phyloP scores from a whole-genome alignment of 2,797 vertebrate genomes.

The Myiotriccus ornatus region DNA sequence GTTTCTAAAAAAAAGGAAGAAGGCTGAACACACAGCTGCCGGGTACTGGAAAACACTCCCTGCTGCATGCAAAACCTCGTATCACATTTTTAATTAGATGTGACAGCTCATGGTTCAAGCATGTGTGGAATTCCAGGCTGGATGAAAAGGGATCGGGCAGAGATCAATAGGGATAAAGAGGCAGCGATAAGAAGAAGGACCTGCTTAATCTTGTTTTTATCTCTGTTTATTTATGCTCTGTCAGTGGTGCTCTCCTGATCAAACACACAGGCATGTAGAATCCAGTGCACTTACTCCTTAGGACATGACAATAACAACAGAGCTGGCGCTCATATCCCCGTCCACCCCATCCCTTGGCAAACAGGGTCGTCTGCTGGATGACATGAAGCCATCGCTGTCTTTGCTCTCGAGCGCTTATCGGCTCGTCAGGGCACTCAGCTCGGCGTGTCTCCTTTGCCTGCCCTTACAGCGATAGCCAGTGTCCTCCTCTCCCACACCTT shows the following conservation, averaged over 20 bases:
- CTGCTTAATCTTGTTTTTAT: slow-evolving; percentile 67
- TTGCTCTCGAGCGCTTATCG: not conserved
- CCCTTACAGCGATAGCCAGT: not conserved
- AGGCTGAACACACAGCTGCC: not conserved
- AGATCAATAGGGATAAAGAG: slow-evolving; percentile 67
- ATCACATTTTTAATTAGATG: slow-evolving; percentile 54
- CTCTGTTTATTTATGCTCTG: slow-evolving; percentile 70
- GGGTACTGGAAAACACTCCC: not conserved
- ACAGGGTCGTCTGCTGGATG: not conserved
- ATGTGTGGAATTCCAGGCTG: slow-evolving; percentile 58
- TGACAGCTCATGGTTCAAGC: slow-evolving; percentile 55
- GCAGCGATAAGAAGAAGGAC: slow-evolving; percentile 60
- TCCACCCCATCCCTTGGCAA: not conserved
- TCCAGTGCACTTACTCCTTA: slow-evolving; percentile 17
- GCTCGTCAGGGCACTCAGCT: not conserved
- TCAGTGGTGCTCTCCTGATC: slow-evolving; percentile 54
- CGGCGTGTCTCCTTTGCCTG: not conserved
- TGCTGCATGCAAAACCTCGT: not conserved
- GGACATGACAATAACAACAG: slow-evolving; percentile 32
- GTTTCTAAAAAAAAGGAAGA: not conserved
- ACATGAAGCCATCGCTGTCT: fast-evolving
- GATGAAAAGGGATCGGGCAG: slow-evolving; percentile 29
- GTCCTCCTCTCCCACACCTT: not conserved
- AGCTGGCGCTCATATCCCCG: not conserved
- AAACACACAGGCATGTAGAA: slow-evolving; percentile 58